Percentiles rank a stretch among this genome's conserved stretches.
Conservation (phyloP, 2,113 vertebrate species). For the Solea senegalensis region DNA sequence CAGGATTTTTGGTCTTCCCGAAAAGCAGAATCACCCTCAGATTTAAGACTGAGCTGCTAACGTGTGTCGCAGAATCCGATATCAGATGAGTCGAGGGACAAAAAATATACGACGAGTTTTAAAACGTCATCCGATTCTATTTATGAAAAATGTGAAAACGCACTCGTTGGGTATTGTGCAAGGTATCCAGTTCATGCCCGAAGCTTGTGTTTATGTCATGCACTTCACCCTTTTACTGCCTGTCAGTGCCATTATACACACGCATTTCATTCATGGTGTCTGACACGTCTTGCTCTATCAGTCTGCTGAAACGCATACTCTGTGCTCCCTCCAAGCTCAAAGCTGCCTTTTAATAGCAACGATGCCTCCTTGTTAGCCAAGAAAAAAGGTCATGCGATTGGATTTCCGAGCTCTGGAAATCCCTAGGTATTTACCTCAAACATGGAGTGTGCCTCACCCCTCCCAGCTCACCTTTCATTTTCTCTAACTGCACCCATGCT, state of each 20-base stretch:
- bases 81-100: constrained; percentile 27
- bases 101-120: background rate
- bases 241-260: constrained; percentile 63
- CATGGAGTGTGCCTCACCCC: constrained; percentile 30
- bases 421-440: constrained; percentile 60
- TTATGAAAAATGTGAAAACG: background rate
- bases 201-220: constrained; percentile 54
- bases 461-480: constrained; percentile 47
- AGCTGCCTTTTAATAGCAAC: constrained; percentile 53
- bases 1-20: constrained; percentile 53
- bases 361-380: constrained; percentile 59
- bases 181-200: constrained; percentile 35
- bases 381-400: constrained; percentile 58
- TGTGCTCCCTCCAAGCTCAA: constrained; percentile 44
- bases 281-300: constrained; percentile 55
- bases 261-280: constrained; percentile 47
- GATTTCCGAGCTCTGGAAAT: constrained; percentile 60
- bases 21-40: constrained; percentile 52
- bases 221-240: constrained; percentile 61
- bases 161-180: constrained; percentile 9
- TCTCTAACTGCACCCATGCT: constrained; percentile 41
- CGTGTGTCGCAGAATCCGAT: constrained; percentile 66
- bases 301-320: constrained; percentile 32
- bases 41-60: constrained; percentile 58
- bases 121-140: background rate